Conservation (phyloP, 2,888 invertebrate genomes). For the Petrolisthes cinctipes region DNA sequence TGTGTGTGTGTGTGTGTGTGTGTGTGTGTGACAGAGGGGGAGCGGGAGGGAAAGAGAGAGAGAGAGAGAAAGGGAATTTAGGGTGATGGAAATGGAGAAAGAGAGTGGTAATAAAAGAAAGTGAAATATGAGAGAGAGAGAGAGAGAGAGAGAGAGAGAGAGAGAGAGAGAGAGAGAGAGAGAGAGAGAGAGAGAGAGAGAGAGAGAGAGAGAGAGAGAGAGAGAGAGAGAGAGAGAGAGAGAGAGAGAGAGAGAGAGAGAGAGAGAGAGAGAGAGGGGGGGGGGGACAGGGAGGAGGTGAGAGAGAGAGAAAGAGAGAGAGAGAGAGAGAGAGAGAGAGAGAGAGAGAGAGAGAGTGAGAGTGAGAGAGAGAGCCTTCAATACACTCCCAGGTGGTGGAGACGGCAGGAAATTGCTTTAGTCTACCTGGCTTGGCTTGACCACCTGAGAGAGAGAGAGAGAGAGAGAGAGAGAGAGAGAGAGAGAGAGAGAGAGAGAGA, state of each 20-base stretch:
- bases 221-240: not conserved
- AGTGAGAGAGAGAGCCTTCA: not conserved
- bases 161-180: not conserved
- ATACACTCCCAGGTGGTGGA: conserved; percentile 9
- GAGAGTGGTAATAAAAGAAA: not conserved
- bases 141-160: not conserved
- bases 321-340: not conserved
- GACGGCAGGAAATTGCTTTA: conserved; percentile 10
- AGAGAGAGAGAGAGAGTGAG: conserved; percentile 23
- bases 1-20: not conserved
- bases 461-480: conserved; percentile 10
- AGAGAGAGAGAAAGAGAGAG: not conserved
- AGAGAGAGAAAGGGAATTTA: not conserved
- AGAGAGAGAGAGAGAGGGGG: not conserved
- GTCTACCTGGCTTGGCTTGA: conserved; percentile 15
- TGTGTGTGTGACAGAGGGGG: not conserved
- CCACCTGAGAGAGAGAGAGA: not conserved
- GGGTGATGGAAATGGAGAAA: not conserved
- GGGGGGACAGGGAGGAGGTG: not conserved
- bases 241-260: not conserved
- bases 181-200: not conserved
- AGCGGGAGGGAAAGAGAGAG: not conserved
- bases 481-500: not conserved
- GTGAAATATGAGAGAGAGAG: not conserved
- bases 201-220: not conserved